Conservation (phyloP, 2,113 vertebrate species). For the Protomyctophum bolini region DNA sequence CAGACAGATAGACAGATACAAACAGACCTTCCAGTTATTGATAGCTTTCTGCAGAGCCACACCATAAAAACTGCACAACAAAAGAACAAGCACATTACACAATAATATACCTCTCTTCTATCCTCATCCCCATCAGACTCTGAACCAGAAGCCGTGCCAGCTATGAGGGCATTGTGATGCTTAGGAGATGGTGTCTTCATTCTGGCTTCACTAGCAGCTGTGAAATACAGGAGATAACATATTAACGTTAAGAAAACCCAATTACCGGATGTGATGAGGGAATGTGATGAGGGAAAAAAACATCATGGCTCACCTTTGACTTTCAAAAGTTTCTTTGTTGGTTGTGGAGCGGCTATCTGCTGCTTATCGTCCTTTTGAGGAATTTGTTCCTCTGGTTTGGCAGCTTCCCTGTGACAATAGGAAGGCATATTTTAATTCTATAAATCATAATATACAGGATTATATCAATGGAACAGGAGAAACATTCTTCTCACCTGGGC, state of each 20-base stretch:
- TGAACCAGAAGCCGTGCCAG: conserved; percentile 66
- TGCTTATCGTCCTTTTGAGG: conserved; percentile 81
- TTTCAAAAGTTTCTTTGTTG: conserved; percentile 82
- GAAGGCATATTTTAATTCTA: neutral
- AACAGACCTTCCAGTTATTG: too few species aligned
- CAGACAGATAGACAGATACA: too few species aligned
- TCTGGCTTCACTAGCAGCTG: conserved; percentile 48
- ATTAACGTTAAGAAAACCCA: neutral
- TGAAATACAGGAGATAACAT: conserved; percentile 3
- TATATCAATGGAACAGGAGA: neutral
- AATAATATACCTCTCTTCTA: conserved; percentile 62
- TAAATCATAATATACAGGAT: neutral
- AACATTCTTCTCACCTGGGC: conserved; percentile 70
- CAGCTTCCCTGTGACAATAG: conserved; percentile 73
- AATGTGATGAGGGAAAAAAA: neutral
- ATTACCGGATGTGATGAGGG: too few species aligned
- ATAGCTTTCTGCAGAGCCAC: too few species aligned
- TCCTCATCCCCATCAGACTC: conserved; percentile 79
- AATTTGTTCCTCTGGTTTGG: conserved; percentile 78
- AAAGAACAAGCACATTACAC: neutral
- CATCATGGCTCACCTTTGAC: conserved; percentile 85
- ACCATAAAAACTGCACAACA: too few species aligned
- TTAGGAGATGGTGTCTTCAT: conserved; percentile 74
- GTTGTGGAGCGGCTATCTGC: conserved; percentile 74
- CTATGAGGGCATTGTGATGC: conserved; percentile 64